Conservation (phyloP, 2,113 vertebrate genomes). For the Gadus macrocephalus region DNA sequence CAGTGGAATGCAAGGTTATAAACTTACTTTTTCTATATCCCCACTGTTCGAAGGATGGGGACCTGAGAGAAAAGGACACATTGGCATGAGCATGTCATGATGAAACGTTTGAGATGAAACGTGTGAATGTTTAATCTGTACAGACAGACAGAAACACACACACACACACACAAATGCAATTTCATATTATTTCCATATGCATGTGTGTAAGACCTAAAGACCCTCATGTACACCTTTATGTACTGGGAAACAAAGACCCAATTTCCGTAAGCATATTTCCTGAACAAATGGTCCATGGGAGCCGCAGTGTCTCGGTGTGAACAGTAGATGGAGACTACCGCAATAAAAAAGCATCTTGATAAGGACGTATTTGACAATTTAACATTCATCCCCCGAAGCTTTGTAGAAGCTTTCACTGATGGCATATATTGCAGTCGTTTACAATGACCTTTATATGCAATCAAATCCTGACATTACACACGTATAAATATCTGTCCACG, state of each 20-base stretch:
- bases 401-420: constrained; percentile 29
- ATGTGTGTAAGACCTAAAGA: neutral
- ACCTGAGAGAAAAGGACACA: constrained; percentile 62
- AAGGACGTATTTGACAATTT: constrained; percentile 52
- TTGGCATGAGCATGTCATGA: constrained; percentile 31
- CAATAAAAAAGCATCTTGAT: constrained; percentile 51
- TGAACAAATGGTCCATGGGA: constrained; percentile 17
- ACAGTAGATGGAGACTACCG: constrained; percentile 73
- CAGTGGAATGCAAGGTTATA: constrained; percentile 1
- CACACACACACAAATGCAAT: neutral
- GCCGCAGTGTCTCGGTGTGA: constrained; percentile 59
- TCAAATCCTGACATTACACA: neutral
- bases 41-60: constrained; percentile 67
- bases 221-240: neutral
- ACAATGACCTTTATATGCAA: constrained; percentile 5
- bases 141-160: neutral
- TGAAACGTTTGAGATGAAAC: constrained; percentile 15
- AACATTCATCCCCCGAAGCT: constrained; percentile 42
- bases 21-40: constrained; percentile 76
- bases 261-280: constrained; percentile 39
- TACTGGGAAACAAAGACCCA: constrained; percentile 13
- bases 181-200: too few relatives aligned
- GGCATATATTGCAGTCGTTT: constrained; percentile 19
- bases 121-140: neutral
- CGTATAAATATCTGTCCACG: neutral